Percentiles rank a stretch among this genome's conserved stretches.
These are phyloP conservation scores for Hydrotaea diabolus DNA, from an alignment of 2,888 invertebrate species.

Conservation along the genomic window DNA sequence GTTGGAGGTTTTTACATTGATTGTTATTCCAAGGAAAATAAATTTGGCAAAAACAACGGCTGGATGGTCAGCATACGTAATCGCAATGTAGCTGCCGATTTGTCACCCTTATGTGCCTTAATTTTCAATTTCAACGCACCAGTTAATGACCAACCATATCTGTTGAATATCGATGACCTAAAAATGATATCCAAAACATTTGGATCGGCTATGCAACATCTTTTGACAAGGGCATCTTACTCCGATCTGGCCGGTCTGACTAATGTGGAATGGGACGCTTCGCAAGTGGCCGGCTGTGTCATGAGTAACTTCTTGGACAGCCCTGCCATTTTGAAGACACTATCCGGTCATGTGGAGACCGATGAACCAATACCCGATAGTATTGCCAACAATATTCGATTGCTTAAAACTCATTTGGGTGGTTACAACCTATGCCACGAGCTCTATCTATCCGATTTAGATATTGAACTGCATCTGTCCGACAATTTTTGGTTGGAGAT, in stretches of 20 bases:
- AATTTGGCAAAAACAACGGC: conserved; percentile 86
- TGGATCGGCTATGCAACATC: conserved; percentile 92
- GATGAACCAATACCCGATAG: conserved; percentile 87
- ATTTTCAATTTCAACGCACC: conserved; percentile 91
- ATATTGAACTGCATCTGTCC: conserved; percentile 89
- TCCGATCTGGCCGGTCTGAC: conserved; percentile 92
- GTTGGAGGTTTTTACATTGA: conserved; percentile 93
- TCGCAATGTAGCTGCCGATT: conserved; percentile 84
- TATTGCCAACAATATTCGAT: conserved; percentile 84
- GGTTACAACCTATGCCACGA: conserved; percentile 90
- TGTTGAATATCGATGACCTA: conserved; percentile 89
- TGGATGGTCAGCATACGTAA: conserved; percentile 91
- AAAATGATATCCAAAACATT: conserved; percentile 90
- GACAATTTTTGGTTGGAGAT: conserved; percentile 92
- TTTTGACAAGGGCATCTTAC: conserved; percentile 90
- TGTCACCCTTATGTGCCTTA: conserved; percentile 89
- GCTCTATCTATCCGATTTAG: conserved; percentile 90
- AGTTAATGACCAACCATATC: conserved; percentile 84
- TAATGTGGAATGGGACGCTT: conserved; percentile 96
- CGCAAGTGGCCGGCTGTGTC: conserved; percentile 91
- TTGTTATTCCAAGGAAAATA: conserved; percentile 86
- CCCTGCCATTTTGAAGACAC: conserved; percentile 82
- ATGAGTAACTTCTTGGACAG: conserved; percentile 91
- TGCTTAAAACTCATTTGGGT: conserved; percentile 87
- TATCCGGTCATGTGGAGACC: conserved; percentile 89